Conservation (phyloP, 2,888 invertebrate species). For the Rugalucina vietnamica region DNA sequence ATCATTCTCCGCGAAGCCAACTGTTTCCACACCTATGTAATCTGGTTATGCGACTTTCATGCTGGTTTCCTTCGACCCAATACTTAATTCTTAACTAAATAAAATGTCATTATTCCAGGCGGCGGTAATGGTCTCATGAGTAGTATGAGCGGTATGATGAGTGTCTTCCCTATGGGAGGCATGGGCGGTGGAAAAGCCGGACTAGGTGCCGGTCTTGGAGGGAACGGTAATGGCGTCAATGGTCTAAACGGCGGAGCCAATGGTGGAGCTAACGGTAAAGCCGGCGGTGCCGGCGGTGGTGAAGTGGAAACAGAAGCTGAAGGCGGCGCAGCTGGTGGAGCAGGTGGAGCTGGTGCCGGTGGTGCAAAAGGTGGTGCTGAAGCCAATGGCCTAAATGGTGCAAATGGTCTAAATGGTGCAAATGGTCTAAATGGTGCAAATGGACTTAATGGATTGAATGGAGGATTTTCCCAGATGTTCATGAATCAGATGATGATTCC, state of each 20-base stretch:
- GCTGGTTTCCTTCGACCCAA: too few relatives aligned
- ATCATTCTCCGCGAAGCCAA: too few relatives aligned
- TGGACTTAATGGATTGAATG: neutral
- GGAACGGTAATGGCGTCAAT: neutral
- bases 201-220: constrained; percentile 14
- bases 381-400: neutral
- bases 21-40: too few relatives aligned
- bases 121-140: neutral
- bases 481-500: neutral
- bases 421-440: neutral
- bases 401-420: constrained; percentile 12
- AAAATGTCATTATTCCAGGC: neutral
- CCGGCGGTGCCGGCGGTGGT: constrained; percentile 2
- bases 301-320: neutral
- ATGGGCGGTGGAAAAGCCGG: constrained; percentile 1
- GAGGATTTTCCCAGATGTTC: neutral
- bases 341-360: neutral
- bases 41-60: too few relatives aligned
- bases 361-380: neutral
- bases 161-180: neutral
- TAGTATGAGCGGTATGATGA: neutral
- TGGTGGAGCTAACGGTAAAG: neutral
- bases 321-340: constrained; percentile 4
- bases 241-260: neutral
- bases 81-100: too few relatives aligned